Base-by-base conservation (phyloP, 2,797 vertebrate species). In the Menidia menidia region DNA sequence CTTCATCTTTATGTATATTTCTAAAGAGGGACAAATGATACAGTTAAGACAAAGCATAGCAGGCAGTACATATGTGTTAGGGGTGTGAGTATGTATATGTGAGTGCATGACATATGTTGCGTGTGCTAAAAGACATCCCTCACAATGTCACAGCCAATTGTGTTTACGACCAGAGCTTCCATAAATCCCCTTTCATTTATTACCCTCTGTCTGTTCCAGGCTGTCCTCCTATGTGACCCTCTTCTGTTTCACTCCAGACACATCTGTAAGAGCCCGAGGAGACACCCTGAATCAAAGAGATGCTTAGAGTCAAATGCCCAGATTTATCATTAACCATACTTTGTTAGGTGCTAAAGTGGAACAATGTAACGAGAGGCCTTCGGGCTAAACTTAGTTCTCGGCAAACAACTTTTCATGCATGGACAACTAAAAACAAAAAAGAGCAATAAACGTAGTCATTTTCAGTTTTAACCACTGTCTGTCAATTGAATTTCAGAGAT, bases 151-250 rank as follows among this genome's bases (percentile, higher is more conserved):
- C 68, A 78, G 82, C 41, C 80, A 73, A 85, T 89, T 80, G 74
- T 75, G 67, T 92, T 89, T 86, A 92, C 3, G 54, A 74, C 39
- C 55, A 2, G 12, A 31, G 19, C 32, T 1, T 60, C 59, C 74
- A 80, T 90, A 90, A 88, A 91, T 92, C 84, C 81, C 74, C 64
- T 48, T 41, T 62, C 42, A 30, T 80, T 86, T 75, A 87, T 80
- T 73, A 70, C 65, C 69, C 64, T 71, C 53, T 64, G 45, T 67
- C 61, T 77, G 54, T 60, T 52, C 48, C 66, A 14, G 77, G 33
- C 2, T 13, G 55, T 60, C 52, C 52, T 77, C 72, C 48, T 47
- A 44, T 56, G 52, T 71, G 73, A 77, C 65, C 53, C 54, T 51
- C 61, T 32, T 43, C 31, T 35, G 52, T 74, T 57, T 71, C 41